These are phyloP conservation scores for Aldrovandia affinis DNA, from an alignment of 2,797 vertebrate genomes.

Conservation along the genomic window DNA sequence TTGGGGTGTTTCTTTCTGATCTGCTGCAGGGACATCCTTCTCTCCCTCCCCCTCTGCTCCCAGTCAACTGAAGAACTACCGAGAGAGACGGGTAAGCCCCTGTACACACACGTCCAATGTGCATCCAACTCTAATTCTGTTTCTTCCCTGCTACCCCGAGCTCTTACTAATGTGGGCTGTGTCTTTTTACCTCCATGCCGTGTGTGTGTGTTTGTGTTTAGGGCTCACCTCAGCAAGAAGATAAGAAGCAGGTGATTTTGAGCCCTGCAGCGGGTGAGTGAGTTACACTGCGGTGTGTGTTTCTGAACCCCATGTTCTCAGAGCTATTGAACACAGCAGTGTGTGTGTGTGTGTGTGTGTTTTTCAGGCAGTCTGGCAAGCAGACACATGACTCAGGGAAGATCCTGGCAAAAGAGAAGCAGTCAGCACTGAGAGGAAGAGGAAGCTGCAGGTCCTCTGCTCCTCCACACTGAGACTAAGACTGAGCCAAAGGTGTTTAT, in stretches of 20 bases:
- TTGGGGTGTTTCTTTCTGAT: not conserved
- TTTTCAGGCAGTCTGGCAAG: conserved; percentile 83
- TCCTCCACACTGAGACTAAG: conserved; percentile 1
- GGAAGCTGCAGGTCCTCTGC: conserved; percentile 38
- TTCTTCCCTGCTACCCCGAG: too few species aligned
- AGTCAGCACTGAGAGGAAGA: conserved; percentile 79
- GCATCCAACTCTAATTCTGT: not conserved
- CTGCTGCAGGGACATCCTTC: conserved; percentile 46
- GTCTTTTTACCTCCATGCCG: not conserved
- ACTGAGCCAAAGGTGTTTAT: conserved; percentile 61
- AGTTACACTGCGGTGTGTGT: not conserved
- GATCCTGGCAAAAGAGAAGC: conserved; percentile 81
- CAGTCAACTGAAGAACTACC: conserved; percentile 60
- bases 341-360: conserved; percentile 17
- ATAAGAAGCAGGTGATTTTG: conserved; percentile 41
- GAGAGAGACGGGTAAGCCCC: conserved; percentile 63
- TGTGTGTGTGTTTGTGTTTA: not conserved
- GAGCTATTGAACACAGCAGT: not conserved
- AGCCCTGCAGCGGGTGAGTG: conserved; percentile 43
- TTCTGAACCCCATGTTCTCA: not conserved
- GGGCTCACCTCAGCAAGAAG: conserved; percentile 38
- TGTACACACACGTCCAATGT: not conserved
- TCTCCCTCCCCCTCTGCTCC: conserved; percentile 50
- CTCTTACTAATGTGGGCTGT: conserved; percentile 15
- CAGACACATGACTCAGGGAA: conserved; percentile 82